phyloP scores from a whole-genome alignment of 1,140 invertebrate species.

The Brachionus rubens region DNA sequence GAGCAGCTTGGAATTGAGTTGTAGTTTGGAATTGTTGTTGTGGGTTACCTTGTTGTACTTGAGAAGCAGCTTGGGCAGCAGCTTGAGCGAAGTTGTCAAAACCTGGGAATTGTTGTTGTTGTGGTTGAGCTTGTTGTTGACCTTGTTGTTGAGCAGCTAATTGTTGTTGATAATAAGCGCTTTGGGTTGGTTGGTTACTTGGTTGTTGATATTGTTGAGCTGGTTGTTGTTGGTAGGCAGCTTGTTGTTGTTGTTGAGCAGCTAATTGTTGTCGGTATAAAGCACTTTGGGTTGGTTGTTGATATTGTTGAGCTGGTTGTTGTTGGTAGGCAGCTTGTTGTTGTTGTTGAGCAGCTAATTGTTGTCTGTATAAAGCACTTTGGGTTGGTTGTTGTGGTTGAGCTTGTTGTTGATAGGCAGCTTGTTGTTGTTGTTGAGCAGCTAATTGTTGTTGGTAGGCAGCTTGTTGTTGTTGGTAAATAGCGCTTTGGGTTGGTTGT shows the following conservation, averaged over 20 bases:
- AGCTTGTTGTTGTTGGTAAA: conserved; percentile 16
- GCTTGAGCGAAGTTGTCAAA: conserved; percentile 25
- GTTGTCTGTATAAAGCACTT: background rate
- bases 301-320: background rate
- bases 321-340: conserved; percentile 3
- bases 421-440: conserved; percentile 5
- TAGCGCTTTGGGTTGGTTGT: background rate
- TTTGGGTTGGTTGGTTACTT: no score
- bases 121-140: background rate
- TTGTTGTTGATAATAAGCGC: background rate
- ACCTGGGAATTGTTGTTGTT: conserved; percentile 10
- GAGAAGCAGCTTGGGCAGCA: background rate
- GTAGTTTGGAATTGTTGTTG: background rate
- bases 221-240: background rate
- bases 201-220: background rate
- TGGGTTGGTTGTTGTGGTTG: background rate
- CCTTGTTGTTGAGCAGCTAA: background rate
- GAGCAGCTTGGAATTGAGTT: conserved; percentile 2
- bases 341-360: background rate
- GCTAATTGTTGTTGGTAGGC: conserved; percentile 13
- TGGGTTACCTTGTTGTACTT: background rate
- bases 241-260: background rate
- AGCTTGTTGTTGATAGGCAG: background rate
- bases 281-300: no score
- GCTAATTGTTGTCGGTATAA: background rate